Base-by-base conservation (phyloP, 1,140 invertebrate genomes). In the Listronotus bonariensis region DNA sequence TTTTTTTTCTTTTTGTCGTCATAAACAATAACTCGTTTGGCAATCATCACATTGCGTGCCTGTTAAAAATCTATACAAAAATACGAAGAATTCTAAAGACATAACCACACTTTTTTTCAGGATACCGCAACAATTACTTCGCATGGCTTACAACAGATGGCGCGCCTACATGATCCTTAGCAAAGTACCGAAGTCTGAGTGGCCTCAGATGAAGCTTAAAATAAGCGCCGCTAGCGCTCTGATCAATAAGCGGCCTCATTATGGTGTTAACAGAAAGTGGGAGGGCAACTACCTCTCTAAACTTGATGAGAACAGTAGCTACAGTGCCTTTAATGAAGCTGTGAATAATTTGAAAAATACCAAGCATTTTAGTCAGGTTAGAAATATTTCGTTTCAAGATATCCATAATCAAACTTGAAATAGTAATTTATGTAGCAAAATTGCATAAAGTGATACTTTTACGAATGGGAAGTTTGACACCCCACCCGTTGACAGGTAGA, bases 261-360 rank as follows among this genome's bases (percentile, higher is more conserved):
- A 93, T 89, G 96, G 96, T 0, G 87, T 92, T 49, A 83, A 84
- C 5, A 81, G 95, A 31, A 85, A 87, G 64, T 98, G 97, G 96
- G 84, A 90, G 67, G 96, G 96, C 31, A 96, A 98, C 80, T 98
- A 98, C 77, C 80, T 98, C 55, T 83, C 88, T 1, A 82, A 85
- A 45, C 83, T 86, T 31, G 82, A 84, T 36, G 94, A 97, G 74
- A 96, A 98, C 77, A 82, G 86, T 31, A 86, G 87, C 43, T 88
- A 85, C 49, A 80, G 86, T 31, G 79, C 85, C n/a, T 95, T 88
- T 78, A 87, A 86, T 53, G 80, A 84, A 12, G 89, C 89, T 59
- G 79, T 91, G 45, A 88, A 84, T 63, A 88, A 87, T 62, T 76
- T 94, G 45, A 87, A 87, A 68, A 87, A 89, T 69, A 84, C 83